These are phyloP conservation scores for Macrosiphum euphorbiae DNA, from an alignment of 2,888 invertebrate species.

Conservation along the genomic window DNA sequence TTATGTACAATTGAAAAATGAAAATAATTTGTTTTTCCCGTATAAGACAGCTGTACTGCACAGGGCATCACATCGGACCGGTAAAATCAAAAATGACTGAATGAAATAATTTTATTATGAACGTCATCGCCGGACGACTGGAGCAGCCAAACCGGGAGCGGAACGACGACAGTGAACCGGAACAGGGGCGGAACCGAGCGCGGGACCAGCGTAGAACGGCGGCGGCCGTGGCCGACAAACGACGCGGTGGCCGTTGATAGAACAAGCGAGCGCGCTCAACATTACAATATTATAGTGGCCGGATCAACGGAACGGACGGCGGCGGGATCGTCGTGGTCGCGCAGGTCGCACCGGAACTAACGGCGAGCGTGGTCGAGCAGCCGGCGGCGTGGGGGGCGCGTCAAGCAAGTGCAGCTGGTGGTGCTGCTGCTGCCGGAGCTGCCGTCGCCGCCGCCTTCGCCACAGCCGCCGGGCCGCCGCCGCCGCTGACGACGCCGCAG, in stretches of 20 bases:
- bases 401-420: constrained; percentile 67
- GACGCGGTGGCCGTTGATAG: neutral
- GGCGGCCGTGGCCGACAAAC: neutral
- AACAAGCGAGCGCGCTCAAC: neutral
- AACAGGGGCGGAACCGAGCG: neutral
- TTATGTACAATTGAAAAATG: neutral
- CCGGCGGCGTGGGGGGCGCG: constrained; percentile 67
- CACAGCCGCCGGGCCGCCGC: constrained; percentile 62
- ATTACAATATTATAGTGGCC: neutral
- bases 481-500: constrained; percentile 62
- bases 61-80: neutral
- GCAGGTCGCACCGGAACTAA: neutral
- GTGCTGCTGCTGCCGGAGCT: constrained; percentile 65
- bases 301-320: neutral
- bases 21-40: neutral
- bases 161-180: neutral
- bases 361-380: constrained; percentile 64
- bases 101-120: neutral
- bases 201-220: neutral
- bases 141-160: neutral
- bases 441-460: constrained; percentile 64
- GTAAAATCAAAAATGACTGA: neutral
- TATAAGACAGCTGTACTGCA: neutral
- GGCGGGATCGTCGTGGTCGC: neutral
- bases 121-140: neutral